Conservation (phyloP, 2,113 vertebrate genomes). For the Protobothrops mucrosquamatus region DNA sequence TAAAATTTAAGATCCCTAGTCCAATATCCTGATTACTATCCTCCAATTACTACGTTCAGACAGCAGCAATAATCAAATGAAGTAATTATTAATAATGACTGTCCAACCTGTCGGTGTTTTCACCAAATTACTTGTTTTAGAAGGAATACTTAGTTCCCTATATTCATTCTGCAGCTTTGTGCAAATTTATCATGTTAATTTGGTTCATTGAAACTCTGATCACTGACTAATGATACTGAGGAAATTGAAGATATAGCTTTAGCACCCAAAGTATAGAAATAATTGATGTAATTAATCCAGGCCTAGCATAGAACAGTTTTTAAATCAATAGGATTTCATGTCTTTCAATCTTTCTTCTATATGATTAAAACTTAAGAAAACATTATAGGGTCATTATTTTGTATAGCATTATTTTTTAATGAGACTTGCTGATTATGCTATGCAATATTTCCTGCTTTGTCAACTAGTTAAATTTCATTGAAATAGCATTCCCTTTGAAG, state of each 20-base stretch:
- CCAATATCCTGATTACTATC: not conserved
- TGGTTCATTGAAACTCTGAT: slow-evolving; percentile 27
- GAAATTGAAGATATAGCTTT: slow-evolving; percentile 36
- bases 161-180: slow-evolving; percentile 21
- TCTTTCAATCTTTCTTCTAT: slow-evolving; percentile 34
- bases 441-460: not conserved
- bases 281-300: slow-evolving; percentile 45
- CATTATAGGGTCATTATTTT: not conserved
- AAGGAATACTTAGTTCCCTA: slow-evolving; percentile 4
- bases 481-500: not conserved
- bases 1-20: not conserved
- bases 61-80: not conserved
- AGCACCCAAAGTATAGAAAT: slow-evolving; percentile 27
- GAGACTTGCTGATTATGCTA: not conserved
- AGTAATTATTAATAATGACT: slow-evolving; percentile 3
- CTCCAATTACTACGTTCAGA: not conserved
- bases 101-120: not conserved
- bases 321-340: slow-evolving; percentile 34
- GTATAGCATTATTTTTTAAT: not conserved
- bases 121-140: slow-evolving; percentile 9
- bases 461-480: not conserved
- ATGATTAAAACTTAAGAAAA: slow-evolving; percentile 7
- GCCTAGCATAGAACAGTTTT: not conserved
- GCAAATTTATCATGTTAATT: slow-evolving; percentile 19
- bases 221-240: slow-evolving; percentile 40